phyloP scores from a whole-genome alignment of 1,140 invertebrate species.

The Drosophila chauvacae region DNA sequence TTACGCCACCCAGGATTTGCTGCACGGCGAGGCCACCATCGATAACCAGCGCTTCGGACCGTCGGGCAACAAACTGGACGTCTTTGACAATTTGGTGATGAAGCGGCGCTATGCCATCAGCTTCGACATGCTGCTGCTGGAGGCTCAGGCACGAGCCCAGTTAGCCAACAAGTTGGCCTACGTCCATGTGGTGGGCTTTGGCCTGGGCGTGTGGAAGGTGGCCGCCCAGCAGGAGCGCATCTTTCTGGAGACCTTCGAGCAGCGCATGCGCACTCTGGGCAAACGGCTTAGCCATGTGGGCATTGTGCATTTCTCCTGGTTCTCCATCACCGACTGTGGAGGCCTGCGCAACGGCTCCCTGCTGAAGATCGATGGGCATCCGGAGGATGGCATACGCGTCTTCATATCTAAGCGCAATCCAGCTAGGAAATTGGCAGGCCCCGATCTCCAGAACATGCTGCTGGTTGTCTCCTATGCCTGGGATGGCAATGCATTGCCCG shows the following conservation, averaged over 20 bases:
- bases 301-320: conserved; percentile 81
- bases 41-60: conserved; percentile 58
- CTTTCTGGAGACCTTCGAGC: conserved; percentile 77
- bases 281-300: conserved; percentile 58
- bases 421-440: conserved; percentile 44
- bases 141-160: conserved; percentile 58
- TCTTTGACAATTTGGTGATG: conserved; percentile 78
- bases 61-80: conserved; percentile 57
- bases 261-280: conserved; percentile 68
- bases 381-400: conserved; percentile 62
- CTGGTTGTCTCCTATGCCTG: conserved; percentile 88
- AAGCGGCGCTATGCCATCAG: conserved; percentile 78
- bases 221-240: conserved; percentile 76
- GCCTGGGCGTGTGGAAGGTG: conserved; percentile 78
- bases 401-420: conserved; percentile 77
- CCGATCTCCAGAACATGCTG: conserved; percentile 54
- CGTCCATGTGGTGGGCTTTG: conserved; percentile 80
- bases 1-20: conserved; percentile 56
- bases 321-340: conserved; percentile 51
- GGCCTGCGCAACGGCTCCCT: conserved; percentile 55
- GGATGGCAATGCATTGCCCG: conserved; percentile 89
- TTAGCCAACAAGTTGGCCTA: conserved; percentile 55
- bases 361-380: conserved; percentile 53
- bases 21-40: conserved; percentile 48
- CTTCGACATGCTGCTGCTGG: conserved; percentile 73